A percentile compares a stretch with the other conserved stretches of the same genome.
Evolutionary conservation across 2,113 vertebrate species (phyloP).

Genomic region (Chaetorhynchus papuensis): DNA sequence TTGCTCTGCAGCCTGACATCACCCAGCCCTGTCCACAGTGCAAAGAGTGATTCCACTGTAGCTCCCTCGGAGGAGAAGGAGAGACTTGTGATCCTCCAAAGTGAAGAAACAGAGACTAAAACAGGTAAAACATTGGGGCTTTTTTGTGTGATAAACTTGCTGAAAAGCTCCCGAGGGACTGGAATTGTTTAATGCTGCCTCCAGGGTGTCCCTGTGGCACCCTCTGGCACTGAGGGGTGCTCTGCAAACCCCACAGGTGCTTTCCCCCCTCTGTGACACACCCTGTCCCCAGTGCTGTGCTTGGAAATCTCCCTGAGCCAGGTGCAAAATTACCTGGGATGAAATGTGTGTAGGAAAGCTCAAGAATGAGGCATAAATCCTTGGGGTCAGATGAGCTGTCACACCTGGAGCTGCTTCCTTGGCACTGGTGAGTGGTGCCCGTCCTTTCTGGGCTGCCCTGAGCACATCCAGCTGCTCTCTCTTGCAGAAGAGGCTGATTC

Average conservation of each 20-base stretch:
- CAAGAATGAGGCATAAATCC: not conserved
- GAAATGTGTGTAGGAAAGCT: not conserved
- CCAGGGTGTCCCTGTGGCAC: not conserved
- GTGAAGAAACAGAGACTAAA: slow-evolving; percentile 72
- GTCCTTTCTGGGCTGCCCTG: not conserved
- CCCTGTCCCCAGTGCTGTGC: not conserved
- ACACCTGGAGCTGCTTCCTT: not conserved
- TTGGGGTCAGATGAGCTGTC: not conserved
- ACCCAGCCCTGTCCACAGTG: slow-evolving; percentile 81
- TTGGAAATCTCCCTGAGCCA: not conserved
- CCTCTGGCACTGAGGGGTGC: not conserved
- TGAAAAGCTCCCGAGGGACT: not conserved
- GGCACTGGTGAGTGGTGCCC: not conserved
- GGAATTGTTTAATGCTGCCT: not conserved
- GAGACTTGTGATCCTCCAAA: slow-evolving; percentile 67
- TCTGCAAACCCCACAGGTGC: not conserved
- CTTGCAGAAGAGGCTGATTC: slow-evolving; percentile 59
- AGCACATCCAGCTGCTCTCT: not conserved
- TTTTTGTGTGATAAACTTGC: not conserved
- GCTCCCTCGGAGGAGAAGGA: slow-evolving; percentile 77
- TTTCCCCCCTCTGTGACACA: not conserved
- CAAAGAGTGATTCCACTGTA: slow-evolving; percentile 73
- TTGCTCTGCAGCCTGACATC: slow-evolving; percentile 77
- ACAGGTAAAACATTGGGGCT: slow-evolving; percentile 51
- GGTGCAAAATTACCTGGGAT: not conserved